A percentile compares a stretch with the other conserved stretches of the same genome.
These are phyloP conservation scores for Eulemur rufifrons DNA, from an alignment of 2,113 vertebrate genomes.

Conservation along the genomic window DNA sequence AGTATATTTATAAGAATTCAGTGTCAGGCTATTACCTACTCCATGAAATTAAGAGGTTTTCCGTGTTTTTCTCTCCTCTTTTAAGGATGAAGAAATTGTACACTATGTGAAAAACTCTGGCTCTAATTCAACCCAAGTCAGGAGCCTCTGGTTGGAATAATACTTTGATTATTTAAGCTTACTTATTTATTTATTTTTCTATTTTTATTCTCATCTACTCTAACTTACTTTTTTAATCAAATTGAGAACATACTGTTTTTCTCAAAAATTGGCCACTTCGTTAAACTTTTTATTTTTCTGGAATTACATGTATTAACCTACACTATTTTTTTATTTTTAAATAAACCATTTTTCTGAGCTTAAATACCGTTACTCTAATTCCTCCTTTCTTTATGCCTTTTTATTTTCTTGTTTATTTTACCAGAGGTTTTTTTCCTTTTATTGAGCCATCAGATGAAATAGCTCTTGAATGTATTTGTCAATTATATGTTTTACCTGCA, in stretches of 20 bases:
- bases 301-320: background rate
- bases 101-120: fast-evolving
- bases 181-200: background rate
- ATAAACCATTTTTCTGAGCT: background rate
- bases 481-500: background rate
- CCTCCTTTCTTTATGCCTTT: background rate
- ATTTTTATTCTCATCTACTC: background rate
- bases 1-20: background rate
- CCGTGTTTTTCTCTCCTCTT: background rate
- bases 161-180: background rate
- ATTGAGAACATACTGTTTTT: background rate
- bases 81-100: background rate
- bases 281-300: background rate
- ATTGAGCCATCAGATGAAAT: background rate
- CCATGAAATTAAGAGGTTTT: background rate
- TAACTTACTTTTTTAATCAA: background rate
- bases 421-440: background rate
- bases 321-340: background rate
- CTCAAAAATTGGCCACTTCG: background rate
- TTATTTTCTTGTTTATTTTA: background rate
- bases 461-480: background rate
- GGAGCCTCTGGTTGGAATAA: background rate
- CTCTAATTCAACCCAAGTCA: background rate
- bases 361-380: background rate
- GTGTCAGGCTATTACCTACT: background rate